These are phyloP conservation scores for Staurois parvus DNA, from an alignment of 2,797 vertebrate genomes.

Conservation along the genomic window DNA sequence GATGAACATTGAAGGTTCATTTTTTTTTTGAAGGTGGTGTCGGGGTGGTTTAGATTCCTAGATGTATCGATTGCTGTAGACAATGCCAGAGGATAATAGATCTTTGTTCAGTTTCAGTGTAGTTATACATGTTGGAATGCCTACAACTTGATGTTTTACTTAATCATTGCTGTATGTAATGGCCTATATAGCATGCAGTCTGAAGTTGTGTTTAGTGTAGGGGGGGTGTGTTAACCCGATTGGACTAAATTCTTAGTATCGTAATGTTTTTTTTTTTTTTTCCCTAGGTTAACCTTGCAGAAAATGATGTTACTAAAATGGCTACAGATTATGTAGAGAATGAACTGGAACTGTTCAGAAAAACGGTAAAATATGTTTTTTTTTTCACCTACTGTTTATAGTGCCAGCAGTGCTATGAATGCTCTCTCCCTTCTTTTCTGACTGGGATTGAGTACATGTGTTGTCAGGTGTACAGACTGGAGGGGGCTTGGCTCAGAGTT, in stretches of 20 bases:
- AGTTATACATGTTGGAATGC: background rate
- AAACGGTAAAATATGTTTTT: slow-evolving; percentile 80
- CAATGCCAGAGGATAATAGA: background rate
- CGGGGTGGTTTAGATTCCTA: too few relatives aligned
- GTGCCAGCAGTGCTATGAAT: background rate
- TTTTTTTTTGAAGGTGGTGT: too few relatives aligned
- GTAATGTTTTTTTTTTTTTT: background rate
- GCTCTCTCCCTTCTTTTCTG: background rate
- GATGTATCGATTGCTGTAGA: too few relatives aligned
- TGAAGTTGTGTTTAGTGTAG: background rate
- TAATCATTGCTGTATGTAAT: background rate
- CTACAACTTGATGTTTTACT: background rate
- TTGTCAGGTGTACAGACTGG: background rate
- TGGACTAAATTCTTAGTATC: background rate
- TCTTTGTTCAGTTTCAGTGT: background rate
- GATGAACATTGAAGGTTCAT: too few relatives aligned
- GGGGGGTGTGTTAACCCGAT: too few relatives aligned
- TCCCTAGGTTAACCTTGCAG: slow-evolving; percentile 88
- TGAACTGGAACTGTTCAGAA: slow-evolving; percentile 92
- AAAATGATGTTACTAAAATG: slow-evolving; percentile 91
- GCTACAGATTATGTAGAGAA: slow-evolving; percentile 91
- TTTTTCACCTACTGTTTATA: too few relatives aligned
- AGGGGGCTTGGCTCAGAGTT: too few relatives aligned
- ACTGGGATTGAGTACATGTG: background rate
- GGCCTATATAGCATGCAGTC: background rate